Evolutionary conservation across 2,888 invertebrate genomes (phyloP).

Genomic region (Dicranocentrus wangi): DNA sequence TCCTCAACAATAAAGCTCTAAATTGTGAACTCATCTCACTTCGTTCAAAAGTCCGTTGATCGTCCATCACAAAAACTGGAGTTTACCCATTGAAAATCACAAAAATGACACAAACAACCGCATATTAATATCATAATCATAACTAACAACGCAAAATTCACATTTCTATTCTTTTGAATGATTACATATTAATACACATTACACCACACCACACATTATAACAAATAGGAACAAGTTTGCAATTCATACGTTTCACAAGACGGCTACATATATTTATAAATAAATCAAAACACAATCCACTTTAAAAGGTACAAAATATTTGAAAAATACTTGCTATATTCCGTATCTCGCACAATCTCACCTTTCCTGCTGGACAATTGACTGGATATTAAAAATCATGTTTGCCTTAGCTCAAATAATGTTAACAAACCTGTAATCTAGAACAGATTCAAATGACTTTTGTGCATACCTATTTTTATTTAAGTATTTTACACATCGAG

Average conservation of each 20-base stretch:
- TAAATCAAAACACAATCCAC: background rate
- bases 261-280: no score
- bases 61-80: conserved; percentile 8
- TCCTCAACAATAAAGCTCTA: background rate
- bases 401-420: no score
- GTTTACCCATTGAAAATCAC: no score
- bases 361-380: background rate
- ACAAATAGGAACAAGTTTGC: background rate
- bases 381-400: conserved; percentile 2
- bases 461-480: no score
- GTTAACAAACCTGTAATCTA: background rate
- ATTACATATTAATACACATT: no score
- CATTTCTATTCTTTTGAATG: no score
- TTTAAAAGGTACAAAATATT: conserved; percentile 24
- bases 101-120: background rate
- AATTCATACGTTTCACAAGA: no score
- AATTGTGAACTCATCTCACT: background rate
- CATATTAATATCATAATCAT: background rate
- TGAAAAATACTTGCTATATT: conserved; percentile 17
- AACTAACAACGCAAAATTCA: no score
- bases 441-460: no score
- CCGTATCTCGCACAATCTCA: no score
- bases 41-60: background rate
- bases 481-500: no score
- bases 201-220: no score